Evolutionary conservation across 2,113 vertebrate species (phyloP), one percentile per base, ranked within the genome.

Genomic region (Phasianus colchicus): DNA sequence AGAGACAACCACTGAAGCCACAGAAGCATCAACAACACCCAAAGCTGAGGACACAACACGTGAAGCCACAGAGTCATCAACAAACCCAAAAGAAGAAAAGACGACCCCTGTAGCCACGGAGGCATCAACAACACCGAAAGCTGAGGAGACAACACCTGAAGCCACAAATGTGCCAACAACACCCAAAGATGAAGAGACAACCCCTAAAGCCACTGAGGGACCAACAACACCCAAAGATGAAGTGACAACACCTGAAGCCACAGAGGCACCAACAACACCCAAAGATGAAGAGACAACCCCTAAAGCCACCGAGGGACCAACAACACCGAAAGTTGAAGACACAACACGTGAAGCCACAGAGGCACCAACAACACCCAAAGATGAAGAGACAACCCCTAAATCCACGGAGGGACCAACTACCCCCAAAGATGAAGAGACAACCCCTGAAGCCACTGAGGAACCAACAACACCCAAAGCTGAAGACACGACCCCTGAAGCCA

Each of bases 141-240:
- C 0, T 4, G 58, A 90, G 5, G 47, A 83, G 0, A 43, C 3
- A 2, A 72, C 29, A 0, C 19, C 34, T 4, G 27, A 21, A 20
- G 27, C 7, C 0, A 11, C 15, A n/a, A n/a, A n/a, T n/a, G n/a
- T n/a, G n/a, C 15, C 52, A 17, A 30, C 52, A 17, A 55, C 54
- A 0, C 17, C 7, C 0, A 7, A 17, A 21, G 3, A 15, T 0
- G 36, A 65, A 8, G 87, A 87, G 5, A 74, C 78, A 61, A 92
- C 43, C 8, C 74, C 52, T 8, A 55, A 84, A 60, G 89, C 32
- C 19, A 88, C 80, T 48, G 91, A 96, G 21, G 75, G 10, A 2
- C 38, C 11, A 0, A 19, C 29, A 0, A 70, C 25, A 1, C 30
- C 32, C 3, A 16, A 12, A 69, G 15, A 8, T 2, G 43, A 47